Base-by-base conservation (phyloP, 1,140 invertebrate genomes). In the Drepana arcuata region DNA sequence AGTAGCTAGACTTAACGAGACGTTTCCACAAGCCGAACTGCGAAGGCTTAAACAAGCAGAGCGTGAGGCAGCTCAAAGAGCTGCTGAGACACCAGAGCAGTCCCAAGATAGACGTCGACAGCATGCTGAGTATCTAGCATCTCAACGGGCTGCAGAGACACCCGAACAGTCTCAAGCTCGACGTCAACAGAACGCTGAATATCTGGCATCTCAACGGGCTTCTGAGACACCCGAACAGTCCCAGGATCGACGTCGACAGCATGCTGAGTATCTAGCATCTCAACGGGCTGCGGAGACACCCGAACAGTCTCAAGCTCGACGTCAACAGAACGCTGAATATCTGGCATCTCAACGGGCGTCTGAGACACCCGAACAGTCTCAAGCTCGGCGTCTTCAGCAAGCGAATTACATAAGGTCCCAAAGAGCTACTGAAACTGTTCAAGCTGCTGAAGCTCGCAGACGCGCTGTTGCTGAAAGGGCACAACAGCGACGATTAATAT, bases 391-490 rank as follows among this genome's bases (percentile, higher is more conserved):
- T 26, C 24, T n/a, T n/a, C 4, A 26, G 24, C 6, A 26, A 3
- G 24, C 24, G 2, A 10, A 26, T 2, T 10, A 10, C n/a, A 4
- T 26, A 10, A 10, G 6, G 4, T 26, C 24, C 2, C 24, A 26
- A 10, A 6, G 24, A 2, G 24, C n/a, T 10, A n/a, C 24, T 32
- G 43, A 44, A 33, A 46, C 39, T 13, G 34, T 35, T 36, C 39
- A 45, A 45, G 33, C 23, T 16, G 37, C 48, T 45, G 41, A 50
- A 41, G 23, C 48, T 41, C 39, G 39, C 38, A 45, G 41, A 45
- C 41, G 37, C 37, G 41, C 38, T 50, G 48, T 43, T 40, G 47
- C 41, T 49, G 37, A 50, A 45, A 45, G 48, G 43, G 35, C 40
- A 48, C 35, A 40, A 41, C 42, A 51, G n/a, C 24, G 24, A 7